phyloP scores from a whole-genome alignment of 2,888 invertebrate genomes.

The Oligia fasciuncula region DNA sequence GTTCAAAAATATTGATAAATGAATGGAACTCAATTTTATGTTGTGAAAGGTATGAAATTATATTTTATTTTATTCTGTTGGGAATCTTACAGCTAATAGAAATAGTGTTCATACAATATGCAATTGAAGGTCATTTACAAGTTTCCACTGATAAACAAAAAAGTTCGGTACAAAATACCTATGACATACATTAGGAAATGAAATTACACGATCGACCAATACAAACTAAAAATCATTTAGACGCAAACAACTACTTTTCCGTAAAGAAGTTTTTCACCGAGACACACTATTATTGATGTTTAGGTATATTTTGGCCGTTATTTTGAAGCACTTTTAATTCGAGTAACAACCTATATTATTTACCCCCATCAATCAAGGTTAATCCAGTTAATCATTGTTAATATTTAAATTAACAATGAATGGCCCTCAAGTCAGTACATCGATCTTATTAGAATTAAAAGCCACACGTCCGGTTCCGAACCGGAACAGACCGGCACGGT shows the following conservation, averaged over 20 bases:
- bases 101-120: background rate
- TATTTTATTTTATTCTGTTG: background rate
- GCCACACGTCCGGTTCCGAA: slow-evolving; percentile 53
- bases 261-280: background rate
- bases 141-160: background rate
- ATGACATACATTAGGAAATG: background rate
- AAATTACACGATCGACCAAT: background rate
- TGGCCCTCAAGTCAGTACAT: slow-evolving; percentile 31
- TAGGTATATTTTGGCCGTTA: background rate
- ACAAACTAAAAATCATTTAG: background rate
- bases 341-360: background rate
- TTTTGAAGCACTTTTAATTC: background rate
- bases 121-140: background rate
- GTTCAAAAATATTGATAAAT: background rate
- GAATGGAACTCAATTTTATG: background rate
- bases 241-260: background rate
- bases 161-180: background rate
- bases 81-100: background rate
- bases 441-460: slow-evolving; percentile 54
- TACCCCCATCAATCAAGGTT: slow-evolving; percentile 23
- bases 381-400: background rate
- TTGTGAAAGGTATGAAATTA: background rate
- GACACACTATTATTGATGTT: background rate
- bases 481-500: slow-evolving; percentile 31
- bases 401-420: slow-evolving; percentile 34